phyloP scores from a whole-genome alignment of 1,140 invertebrate species.

The Drosophila orena region DNA sequence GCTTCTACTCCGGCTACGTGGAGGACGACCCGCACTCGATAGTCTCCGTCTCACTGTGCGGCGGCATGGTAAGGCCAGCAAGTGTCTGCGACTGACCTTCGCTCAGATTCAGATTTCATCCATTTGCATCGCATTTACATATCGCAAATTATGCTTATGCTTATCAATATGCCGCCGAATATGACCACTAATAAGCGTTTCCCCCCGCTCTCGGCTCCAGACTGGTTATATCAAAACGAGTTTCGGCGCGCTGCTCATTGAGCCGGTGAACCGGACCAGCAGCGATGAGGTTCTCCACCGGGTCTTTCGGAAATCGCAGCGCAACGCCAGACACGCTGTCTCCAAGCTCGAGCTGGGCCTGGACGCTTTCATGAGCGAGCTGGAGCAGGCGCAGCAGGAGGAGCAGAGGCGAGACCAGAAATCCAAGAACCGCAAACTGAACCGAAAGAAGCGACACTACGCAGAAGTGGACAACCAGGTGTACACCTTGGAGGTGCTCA shows the following conservation, averaged over 20 bases:
- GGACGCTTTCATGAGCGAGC: constrained; percentile 49
- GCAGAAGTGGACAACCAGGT: constrained; percentile 84
- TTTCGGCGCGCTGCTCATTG: constrained; percentile 88
- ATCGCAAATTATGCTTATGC: constrained; percentile 71
- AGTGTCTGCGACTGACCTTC: constrained; percentile 52
- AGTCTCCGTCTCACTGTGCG: constrained; percentile 90
- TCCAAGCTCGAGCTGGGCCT: constrained; percentile 69
- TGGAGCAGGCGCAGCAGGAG: constrained; percentile 8
- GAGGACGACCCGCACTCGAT: constrained; percentile 88
- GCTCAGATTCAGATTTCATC: constrained; percentile 2
- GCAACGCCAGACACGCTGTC: constrained; percentile 80
- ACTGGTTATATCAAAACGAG: constrained; percentile 88
- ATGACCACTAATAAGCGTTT: constrained; percentile 69
- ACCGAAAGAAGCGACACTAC: constrained; percentile 83
- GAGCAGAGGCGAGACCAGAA: constrained; percentile 9
- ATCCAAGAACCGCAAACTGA: constrained; percentile 26
- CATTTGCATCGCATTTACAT: constrained; percentile 66
- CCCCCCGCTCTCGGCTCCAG: constrained; percentile 81
- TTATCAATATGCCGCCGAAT: constrained; percentile 73
- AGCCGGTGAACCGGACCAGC: constrained; percentile 86
- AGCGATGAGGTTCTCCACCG: constrained; percentile 76
- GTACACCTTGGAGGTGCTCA: constrained; percentile 91
- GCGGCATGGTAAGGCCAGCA: constrained; percentile 88
- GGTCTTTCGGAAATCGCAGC: constrained; percentile 75
- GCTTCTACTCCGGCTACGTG: constrained; percentile 90